Percentiles rank a stretch among this genome's conserved stretches.
These are phyloP conservation scores for Drosophila lacteicornis DNA, from an alignment of 1,140 invertebrate species.

Conservation along the genomic window DNA sequence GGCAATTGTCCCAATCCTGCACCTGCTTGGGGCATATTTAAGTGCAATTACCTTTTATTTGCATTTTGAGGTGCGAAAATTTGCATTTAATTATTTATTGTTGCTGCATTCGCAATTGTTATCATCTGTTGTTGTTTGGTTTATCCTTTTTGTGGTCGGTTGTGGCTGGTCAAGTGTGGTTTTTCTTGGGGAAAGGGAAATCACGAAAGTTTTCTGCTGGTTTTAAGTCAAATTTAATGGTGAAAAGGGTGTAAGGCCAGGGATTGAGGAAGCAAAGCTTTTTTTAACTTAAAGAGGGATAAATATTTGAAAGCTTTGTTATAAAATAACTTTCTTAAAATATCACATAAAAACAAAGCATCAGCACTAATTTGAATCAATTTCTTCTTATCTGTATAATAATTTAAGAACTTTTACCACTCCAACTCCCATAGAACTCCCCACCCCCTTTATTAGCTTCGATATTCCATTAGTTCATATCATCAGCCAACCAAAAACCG, in stretches of 20 bases:
- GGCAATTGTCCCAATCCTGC: conserved; percentile 3
- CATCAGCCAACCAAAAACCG: conserved; percentile 11
- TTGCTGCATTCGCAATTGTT: conserved; percentile 50
- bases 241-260: neutral
- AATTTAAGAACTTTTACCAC: neutral
- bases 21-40: conserved; percentile 38
- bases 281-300: neutral
- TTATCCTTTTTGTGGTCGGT: conserved; percentile 24
- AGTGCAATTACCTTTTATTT: conserved; percentile 63
- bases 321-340: too few relatives aligned
- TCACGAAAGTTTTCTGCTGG: neutral
- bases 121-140: conserved; percentile 28
- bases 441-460: neutral
- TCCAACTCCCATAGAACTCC: neutral
- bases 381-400: neutral
- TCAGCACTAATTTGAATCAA: neutral
- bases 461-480: conserved; percentile 2
- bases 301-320: too few relatives aligned
- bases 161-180: conserved; percentile 39
- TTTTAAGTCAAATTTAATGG: conserved; percentile 15
- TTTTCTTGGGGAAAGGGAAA: neutral
- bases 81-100: conserved; percentile 67
- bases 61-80: conserved; percentile 65
- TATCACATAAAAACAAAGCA: too few relatives aligned
- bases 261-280: neutral